Conservation (phyloP, 2,888 invertebrate genomes). For the Tetropium fuscum region DNA sequence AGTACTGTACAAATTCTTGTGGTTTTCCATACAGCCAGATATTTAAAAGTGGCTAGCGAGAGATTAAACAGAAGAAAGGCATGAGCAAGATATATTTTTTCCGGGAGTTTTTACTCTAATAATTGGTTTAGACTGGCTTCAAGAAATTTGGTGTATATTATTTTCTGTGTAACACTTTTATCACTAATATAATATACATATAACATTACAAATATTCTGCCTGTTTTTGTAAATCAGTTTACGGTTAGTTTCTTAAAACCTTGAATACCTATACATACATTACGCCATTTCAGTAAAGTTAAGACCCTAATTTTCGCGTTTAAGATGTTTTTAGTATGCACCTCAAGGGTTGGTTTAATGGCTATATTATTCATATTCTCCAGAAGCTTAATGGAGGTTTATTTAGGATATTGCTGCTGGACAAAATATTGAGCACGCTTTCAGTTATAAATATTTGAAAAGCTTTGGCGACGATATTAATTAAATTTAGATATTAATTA, state of each 20-base stretch:
- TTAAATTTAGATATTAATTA: too few relatives aligned
- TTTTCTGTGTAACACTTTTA: constrained; percentile 18
- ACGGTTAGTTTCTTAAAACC: constrained; percentile 7
- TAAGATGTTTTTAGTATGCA: constrained; percentile 21
- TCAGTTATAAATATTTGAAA: too few relatives aligned
- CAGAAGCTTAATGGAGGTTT: background rate
- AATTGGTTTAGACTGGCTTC: too few relatives aligned
- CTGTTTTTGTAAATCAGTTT: constrained; percentile 7
- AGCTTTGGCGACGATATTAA: too few relatives aligned
- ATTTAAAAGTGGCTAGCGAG: too few relatives aligned
- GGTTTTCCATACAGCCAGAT: too few relatives aligned
- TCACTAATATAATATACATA: constrained; percentile 18
- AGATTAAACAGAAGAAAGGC: too few relatives aligned
- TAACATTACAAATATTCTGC: background rate
- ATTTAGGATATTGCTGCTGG: background rate
- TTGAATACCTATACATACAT: constrained; percentile 8
- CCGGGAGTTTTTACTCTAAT: too few relatives aligned
- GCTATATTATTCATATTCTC: constrained; percentile 16
- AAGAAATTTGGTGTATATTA: constrained; percentile 25
- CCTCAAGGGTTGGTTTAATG: constrained; percentile 20
- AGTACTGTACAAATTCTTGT: too few relatives aligned
- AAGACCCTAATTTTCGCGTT: constrained; percentile 23
- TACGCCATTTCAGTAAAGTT: constrained; percentile 17
- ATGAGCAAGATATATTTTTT: too few relatives aligned
- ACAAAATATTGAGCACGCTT: background rate